A percentile compares a stretch with the other conserved stretches of the same genome.
These are phyloP conservation scores for Lycocerus yunnanus DNA, from an alignment of 2,888 invertebrate genomes.

Conservation along the genomic window DNA sequence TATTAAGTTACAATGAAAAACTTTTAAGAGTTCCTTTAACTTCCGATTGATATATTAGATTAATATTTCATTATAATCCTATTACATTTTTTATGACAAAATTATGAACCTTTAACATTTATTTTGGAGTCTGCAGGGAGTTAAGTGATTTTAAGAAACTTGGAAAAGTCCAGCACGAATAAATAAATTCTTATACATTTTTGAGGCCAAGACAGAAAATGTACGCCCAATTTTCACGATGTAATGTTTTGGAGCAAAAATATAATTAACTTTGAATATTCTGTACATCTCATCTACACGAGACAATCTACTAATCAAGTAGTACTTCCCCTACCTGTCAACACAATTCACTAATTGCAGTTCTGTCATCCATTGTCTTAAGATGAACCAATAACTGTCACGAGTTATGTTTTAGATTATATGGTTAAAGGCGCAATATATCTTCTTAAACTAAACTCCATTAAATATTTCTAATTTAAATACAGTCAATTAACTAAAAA, in stretches of 20 bases:
- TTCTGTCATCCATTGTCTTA: conserved; percentile 38
- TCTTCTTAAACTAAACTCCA: conserved; percentile 2
- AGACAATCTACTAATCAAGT: conserved; percentile 24
- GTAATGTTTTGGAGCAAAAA: not conserved
- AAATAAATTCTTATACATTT: not conserved
- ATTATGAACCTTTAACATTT: not conserved
- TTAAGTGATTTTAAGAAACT: not conserved
- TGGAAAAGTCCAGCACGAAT: not conserved
- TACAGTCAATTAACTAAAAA: not conserved
- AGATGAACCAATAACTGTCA: conserved; percentile 46
- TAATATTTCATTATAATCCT: not conserved
- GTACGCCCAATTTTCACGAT: not conserved
- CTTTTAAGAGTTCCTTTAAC: not conserved
- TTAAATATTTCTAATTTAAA: conserved; percentile 1
- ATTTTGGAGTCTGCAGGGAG: not conserved
- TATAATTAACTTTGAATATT: not conserved
- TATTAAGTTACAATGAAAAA: not conserved
- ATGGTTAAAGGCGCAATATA: conserved; percentile 22
- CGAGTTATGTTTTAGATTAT: conserved; percentile 35
- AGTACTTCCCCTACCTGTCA: conserved; percentile 25
- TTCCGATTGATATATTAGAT: not conserved
- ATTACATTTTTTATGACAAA: not conserved
- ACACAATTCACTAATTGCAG: conserved; percentile 43
- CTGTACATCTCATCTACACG: not conserved
- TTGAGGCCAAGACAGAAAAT: not conserved